Evolutionary conservation across 2,113 vertebrate species (phyloP).

Genomic region (Heteronetta atricapilla): DNA sequence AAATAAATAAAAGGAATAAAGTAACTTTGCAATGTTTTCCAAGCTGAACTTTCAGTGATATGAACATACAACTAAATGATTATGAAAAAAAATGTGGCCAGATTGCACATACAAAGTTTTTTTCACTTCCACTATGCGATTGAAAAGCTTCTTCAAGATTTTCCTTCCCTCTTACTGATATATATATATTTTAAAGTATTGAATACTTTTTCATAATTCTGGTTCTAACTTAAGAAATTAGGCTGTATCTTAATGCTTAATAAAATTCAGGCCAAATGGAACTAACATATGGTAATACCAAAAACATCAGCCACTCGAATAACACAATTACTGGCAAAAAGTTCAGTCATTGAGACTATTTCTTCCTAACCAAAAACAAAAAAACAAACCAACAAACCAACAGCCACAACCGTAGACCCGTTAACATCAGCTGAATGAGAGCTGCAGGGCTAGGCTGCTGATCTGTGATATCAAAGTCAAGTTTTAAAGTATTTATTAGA

Average conservation of each 20-base stretch:
- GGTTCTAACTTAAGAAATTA: background rate
- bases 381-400: too few relatives aligned
- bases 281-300: background rate
- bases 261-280: background rate
- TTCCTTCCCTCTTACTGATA: background rate
- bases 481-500: slow-evolving; percentile 1
- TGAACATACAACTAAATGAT: background rate
- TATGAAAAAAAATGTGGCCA: too few relatives aligned
- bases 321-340: background rate
- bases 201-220: too few relatives aligned
- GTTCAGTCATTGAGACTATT: background rate
- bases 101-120: background rate
- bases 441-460: background rate
- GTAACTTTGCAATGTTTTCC: background rate
- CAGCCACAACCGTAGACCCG: background rate
- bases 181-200: too few relatives aligned
- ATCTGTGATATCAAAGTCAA: background rate
- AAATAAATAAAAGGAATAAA: background rate
- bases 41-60: background rate
- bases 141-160: too few relatives aligned
- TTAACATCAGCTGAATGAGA: background rate
- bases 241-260: background rate
- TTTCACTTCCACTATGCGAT: background rate
- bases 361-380: background rate
- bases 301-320: background rate